A percentile compares a stretch with the other conserved stretches of the same genome.
phyloP scores from a whole-genome alignment of 2,797 vertebrate genomes.

The Mus minutoides region DNA sequence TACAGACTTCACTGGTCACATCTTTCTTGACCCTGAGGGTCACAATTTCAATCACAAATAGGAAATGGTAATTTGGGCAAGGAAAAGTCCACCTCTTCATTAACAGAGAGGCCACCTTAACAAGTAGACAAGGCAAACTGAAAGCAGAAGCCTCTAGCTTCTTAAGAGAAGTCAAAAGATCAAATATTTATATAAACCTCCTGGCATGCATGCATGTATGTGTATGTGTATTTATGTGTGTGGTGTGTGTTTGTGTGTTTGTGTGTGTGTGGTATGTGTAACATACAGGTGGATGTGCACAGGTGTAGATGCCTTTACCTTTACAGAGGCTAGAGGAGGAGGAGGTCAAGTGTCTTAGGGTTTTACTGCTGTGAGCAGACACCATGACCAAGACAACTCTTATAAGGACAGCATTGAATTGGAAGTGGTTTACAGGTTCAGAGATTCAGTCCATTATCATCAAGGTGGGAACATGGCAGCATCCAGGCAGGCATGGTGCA shows the following conservation, averaged over 20 bases:
- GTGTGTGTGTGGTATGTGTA: not conserved
- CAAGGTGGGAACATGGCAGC: too few species aligned
- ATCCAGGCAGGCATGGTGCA: too few species aligned
- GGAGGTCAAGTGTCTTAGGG: not conserved
- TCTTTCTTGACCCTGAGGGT: not conserved
- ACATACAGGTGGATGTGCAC: not conserved
- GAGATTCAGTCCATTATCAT: too few species aligned
- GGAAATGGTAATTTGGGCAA: not conserved
- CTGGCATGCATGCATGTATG: not conserved
- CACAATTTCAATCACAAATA: not conserved
- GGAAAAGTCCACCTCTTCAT: not conserved
- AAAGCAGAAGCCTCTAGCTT: not conserved
- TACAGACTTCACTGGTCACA: not conserved
- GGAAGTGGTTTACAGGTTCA: too few species aligned
- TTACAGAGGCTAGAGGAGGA: not conserved
- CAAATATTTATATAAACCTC: not conserved
- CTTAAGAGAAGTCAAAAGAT: conserved; percentile 7
- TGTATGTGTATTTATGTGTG: not conserved
- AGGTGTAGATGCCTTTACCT: not conserved
- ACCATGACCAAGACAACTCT: too few species aligned
- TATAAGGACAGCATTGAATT: too few species aligned
- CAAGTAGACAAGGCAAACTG: not conserved
- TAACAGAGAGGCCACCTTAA: not conserved
- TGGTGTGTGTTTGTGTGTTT: not conserved
- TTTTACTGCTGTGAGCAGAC: too few species aligned